phyloP scores from a whole-genome alignment of 2,888 invertebrate species.

The Orgyia antiqua region DNA sequence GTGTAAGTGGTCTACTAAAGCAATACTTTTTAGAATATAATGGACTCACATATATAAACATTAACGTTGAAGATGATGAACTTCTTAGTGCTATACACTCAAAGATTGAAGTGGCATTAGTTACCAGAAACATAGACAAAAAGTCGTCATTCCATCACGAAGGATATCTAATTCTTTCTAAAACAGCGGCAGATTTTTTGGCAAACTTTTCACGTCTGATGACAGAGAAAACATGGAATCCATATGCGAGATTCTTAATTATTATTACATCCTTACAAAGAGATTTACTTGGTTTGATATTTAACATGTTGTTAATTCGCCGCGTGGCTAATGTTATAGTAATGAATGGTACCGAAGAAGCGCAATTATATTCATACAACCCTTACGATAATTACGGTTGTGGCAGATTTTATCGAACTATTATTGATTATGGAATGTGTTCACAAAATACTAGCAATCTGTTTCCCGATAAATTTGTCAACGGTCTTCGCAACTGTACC shows the following conservation, averaged over 20 bases:
- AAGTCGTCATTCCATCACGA: slow-evolving; percentile 7
- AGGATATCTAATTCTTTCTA: slow-evolving; percentile 33
- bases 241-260: slow-evolving; percentile 33
- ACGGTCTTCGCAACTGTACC: slow-evolving; percentile 41
- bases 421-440: slow-evolving; percentile 43
- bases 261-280: slow-evolving; percentile 23
- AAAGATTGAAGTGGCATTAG: slow-evolving; percentile 1
- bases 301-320: slow-evolving; percentile 31
- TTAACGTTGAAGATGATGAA: slow-evolving; percentile 8
- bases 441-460: slow-evolving; percentile 17
- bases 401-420: slow-evolving; percentile 37
- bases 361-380: slow-evolving; percentile 44
- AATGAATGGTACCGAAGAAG: slow-evolving; percentile 29
- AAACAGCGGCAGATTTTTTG: slow-evolving; percentile 17
- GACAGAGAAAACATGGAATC: slow-evolving; percentile 37
- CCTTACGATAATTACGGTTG: slow-evolving; percentile 49
- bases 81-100: slow-evolving; percentile 22
- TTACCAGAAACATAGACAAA: slow-evolving; percentile 2
- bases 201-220: slow-evolving; percentile 20
- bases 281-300: slow-evolving; percentile 26
- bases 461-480: slow-evolving; percentile 33
- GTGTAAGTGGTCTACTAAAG: slow-evolving; percentile 15
- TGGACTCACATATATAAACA: slow-evolving; percentile 15
- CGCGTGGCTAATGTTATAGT: slow-evolving; percentile 37
- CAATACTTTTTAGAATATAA: slow-evolving; percentile 19